Conservation (phyloP, 2,888 invertebrate genomes). For the Acleris literana region DNA sequence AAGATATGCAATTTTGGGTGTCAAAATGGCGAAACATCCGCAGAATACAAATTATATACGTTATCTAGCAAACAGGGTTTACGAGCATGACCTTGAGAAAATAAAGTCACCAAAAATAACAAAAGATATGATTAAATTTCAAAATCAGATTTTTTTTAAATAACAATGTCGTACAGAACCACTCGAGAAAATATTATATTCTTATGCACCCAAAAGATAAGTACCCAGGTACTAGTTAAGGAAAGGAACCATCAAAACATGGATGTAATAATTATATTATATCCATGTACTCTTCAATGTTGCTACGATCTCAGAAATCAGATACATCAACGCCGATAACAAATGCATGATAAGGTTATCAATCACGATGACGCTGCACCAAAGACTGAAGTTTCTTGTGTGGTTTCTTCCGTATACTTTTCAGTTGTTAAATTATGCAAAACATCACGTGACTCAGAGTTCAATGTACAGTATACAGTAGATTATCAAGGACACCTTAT, state of each 20-base stretch:
- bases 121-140: no score
- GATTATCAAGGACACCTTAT: constrained; percentile 10
- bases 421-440: constrained; percentile 13
- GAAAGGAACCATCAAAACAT: no score
- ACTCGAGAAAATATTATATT: no score
- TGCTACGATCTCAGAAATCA: constrained; percentile 14
- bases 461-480: background rate
- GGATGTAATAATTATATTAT: no score
- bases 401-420: constrained; percentile 15
- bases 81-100: no score
- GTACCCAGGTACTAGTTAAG: no score
- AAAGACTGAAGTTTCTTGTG: background rate
- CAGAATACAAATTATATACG: background rate
- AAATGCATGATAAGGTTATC: constrained; percentile 21
- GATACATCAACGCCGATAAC: constrained; percentile 22
- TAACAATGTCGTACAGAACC: no score
- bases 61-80: no score
- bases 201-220: no score
- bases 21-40: constrained; percentile 22
- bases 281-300: background rate
- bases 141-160: no score
- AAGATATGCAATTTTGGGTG: constrained; percentile 21
- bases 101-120: no score
- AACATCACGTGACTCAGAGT: constrained; percentile 7
- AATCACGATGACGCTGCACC: constrained; percentile 23